Base-by-base conservation (phyloP, 2,797 vertebrate species). In the Pangasius krempfi region DNA sequence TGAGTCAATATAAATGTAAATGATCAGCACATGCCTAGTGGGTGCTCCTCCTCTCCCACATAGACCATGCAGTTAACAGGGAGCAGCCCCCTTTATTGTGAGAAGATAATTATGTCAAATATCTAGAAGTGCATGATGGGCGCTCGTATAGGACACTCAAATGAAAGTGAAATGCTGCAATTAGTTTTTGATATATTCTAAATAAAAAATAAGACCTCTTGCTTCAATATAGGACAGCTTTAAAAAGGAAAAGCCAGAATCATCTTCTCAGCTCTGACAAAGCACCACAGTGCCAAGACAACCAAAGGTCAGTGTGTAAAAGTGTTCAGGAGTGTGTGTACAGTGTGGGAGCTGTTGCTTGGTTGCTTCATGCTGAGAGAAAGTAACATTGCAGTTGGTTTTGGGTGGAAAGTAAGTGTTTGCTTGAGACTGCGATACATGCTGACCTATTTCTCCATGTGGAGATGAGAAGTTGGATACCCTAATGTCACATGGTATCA, bases 241-340 rank as follows among this genome's bases (percentile, higher is more conserved):
- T 83, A 27, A 64, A 83, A 83, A 47, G 58, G 25, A 47, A 64
- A 83, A n/a, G 30, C 18, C 52, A 80, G 12, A 62, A 13, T 62
- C 37, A 50, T 47, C 40, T 44, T 64, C 37, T 47, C 60, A 83
- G 58, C 40, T 64, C 60, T 54, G 47, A 82, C 12, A 47, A 62
- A 37, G 40, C 80, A n/a, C n/a, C 70, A 37, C n/a, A 72, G 72
- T 66, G 82, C 58, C 14, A 50, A 78, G 47, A 76, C 7, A 64
- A 37, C 40, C 76, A 82, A 88, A 83, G 76, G 81, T 91, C 90
- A 86, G 40, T 44, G 60, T 47, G 40, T 64, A 33, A 54, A 47
- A 76, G 56, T 30, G 58, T 82, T 62, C 22, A 40, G 14, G 14
- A 78, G 72, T 54, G 73, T 91, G 56, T 78, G 58, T 44, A 78